phyloP scores from a whole-genome alignment of 2,113 vertebrate genomes.

The Podiceps cristatus region DNA sequence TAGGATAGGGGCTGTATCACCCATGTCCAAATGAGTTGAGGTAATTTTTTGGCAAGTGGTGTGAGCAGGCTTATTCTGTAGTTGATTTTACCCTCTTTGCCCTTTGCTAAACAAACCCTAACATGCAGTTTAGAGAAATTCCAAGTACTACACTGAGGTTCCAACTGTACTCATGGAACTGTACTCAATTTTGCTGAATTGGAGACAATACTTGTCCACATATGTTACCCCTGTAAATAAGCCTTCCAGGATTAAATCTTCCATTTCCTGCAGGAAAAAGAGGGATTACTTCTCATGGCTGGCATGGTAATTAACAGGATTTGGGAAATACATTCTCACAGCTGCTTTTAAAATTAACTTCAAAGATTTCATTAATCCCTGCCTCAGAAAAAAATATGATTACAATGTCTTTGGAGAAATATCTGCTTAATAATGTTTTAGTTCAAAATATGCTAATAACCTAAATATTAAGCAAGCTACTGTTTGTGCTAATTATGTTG shows the following conservation, averaged over 20 bases:
- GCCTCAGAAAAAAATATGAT: slow-evolving; percentile 35
- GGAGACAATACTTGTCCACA: background rate
- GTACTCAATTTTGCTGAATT: background rate
- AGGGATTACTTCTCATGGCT: slow-evolving; percentile 44
- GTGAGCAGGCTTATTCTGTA: background rate
- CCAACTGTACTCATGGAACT: background rate
- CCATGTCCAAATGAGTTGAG: background rate
- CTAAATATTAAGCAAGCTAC: slow-evolving; percentile 36
- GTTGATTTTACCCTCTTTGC: background rate
- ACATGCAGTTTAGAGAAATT: background rate
- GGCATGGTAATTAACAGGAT: slow-evolving; percentile 64
- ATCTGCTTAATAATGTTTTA: slow-evolving; percentile 51
- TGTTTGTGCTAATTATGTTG: slow-evolving; percentile 48
- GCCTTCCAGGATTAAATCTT: slow-evolving; percentile 12
- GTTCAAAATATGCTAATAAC: slow-evolving; percentile 62
- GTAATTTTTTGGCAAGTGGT: background rate
- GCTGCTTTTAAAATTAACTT: slow-evolving; percentile 65
- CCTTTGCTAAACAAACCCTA: background rate
- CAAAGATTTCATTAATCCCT: slow-evolving; percentile 65
- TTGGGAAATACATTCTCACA: slow-evolving; percentile 53
- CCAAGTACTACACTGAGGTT: background rate
- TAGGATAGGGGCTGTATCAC: background rate
- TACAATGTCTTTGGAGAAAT: slow-evolving; percentile 59
- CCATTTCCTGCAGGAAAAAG: background rate
- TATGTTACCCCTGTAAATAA: slow-evolving; percentile 2